Conservation (phyloP, 2,113 vertebrate species). For the Neopipo cinnamomea region DNA sequence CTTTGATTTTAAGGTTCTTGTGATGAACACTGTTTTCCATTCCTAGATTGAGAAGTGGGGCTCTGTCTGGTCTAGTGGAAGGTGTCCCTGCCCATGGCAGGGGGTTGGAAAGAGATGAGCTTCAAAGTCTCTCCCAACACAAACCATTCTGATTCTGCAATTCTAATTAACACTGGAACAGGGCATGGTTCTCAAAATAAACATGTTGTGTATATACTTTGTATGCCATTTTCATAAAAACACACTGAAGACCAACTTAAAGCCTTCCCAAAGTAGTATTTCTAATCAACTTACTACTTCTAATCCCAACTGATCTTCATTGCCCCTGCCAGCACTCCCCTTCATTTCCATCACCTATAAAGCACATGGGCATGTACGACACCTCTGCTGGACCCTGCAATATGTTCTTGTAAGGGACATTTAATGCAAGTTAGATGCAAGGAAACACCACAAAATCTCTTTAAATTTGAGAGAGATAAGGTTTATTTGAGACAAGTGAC, state of each 20-base stretch:
- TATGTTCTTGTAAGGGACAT: background rate
- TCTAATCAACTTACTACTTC: background rate
- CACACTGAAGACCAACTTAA: background rate
- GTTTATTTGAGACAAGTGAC: constrained; percentile 64
- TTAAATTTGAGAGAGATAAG: constrained; percentile 7
- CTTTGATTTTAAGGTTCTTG: background rate
- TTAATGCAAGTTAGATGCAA: background rate
- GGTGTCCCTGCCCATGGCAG: background rate
- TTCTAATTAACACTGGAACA: background rate
- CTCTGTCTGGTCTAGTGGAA: background rate
- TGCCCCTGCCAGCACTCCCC: background rate
- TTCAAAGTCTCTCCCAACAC: background rate
- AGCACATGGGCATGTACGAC: accelerated
- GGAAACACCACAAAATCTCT: background rate
- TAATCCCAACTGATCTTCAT: background rate
- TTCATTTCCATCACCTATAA: background rate
- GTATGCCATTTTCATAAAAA: background rate
- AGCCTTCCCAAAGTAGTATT: background rate
- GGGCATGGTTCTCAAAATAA: background rate
- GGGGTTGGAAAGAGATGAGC: background rate
- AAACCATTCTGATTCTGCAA: background rate
- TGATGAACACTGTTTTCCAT: background rate
- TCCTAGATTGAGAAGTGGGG: background rate
- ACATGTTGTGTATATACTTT: background rate
- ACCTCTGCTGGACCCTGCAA: background rate